A percentile compares a stretch with the other conserved stretches of the same genome.
These are phyloP conservation scores for Cotesia vestalis DNA, from an alignment of 1,140 invertebrate genomes.

Conservation along the genomic window DNA sequence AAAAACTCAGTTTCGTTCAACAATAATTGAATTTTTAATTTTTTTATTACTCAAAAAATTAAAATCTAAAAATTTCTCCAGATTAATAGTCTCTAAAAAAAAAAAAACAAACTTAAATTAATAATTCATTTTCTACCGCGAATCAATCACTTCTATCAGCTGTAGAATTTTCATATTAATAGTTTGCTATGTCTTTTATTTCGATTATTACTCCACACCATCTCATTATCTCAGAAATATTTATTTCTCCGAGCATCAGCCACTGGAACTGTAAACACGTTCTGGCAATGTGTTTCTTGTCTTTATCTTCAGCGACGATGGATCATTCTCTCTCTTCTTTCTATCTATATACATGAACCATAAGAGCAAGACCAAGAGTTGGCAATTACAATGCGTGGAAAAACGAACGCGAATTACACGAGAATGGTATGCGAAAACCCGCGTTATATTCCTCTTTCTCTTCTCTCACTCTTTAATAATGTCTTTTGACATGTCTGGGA, in stretches of 20 bases:
- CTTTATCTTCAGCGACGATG: too few relatives aligned
- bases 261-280: constrained; percentile 30
- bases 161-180: too few relatives aligned
- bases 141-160: neutral
- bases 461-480: neutral
- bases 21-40: too few relatives aligned
- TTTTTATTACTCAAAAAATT: too few relatives aligned
- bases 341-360: constrained; percentile 14
- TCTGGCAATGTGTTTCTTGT: constrained; percentile 22
- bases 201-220: neutral
- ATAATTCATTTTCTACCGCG: too few relatives aligned
- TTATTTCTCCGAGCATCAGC: neutral
- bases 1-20: too few relatives aligned
- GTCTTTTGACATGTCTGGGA: neutral
- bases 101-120: too few relatives aligned
- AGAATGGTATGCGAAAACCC: constrained; percentile 27
- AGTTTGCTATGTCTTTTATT: too few relatives aligned
- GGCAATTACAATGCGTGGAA: constrained; percentile 30
- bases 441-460: constrained; percentile 15
- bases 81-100: too few relatives aligned
- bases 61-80: too few relatives aligned
- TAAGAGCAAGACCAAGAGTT: too few relatives aligned
- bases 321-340: neutral
- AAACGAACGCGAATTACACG: constrained; percentile 31
- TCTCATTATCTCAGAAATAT: constrained; percentile 3